These are phyloP conservation scores for Scaptomyza montana DNA, from an alignment of 1,140 invertebrate genomes.

Conservation along the genomic window DNA sequence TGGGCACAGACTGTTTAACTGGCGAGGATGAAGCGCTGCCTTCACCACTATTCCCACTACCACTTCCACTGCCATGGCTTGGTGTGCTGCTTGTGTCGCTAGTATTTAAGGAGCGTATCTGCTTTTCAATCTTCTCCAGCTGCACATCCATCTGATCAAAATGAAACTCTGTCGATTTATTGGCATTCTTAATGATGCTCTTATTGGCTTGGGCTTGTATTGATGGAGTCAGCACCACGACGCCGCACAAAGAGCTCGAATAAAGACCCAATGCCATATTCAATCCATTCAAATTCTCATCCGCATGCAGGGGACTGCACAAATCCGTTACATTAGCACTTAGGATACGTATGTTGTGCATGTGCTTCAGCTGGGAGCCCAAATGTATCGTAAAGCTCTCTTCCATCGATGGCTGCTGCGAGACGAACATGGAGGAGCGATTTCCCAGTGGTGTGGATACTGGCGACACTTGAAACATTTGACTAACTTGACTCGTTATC, in stretches of 20 bases:
- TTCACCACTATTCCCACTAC: slow-evolving; percentile 32
- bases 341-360: slow-evolving; percentile 97
- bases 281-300: slow-evolving; percentile 85
- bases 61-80: slow-evolving; percentile 47
- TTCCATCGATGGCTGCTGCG: slow-evolving; percentile 86
- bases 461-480: slow-evolving; percentile 75
- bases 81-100: slow-evolving; percentile 57
- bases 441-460: slow-evolving; percentile 79
- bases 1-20: slow-evolving; percentile 82
- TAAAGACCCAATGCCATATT: slow-evolving; percentile 97
- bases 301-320: slow-evolving; percentile 87
- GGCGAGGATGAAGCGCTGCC: slow-evolving; percentile 63
- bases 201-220: slow-evolving; percentile 77
- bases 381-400: slow-evolving; percentile 99
- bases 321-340: slow-evolving; percentile 94
- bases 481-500: slow-evolving; percentile 86
- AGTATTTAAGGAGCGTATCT: slow-evolving; percentile 82
- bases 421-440: slow-evolving; percentile 82
- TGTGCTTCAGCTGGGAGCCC: slow-evolving; percentile 98
- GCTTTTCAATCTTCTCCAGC: slow-evolving; percentile 89
- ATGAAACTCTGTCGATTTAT: slow-evolving; percentile 82
- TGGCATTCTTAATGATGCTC: slow-evolving; percentile 79
- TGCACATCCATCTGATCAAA: slow-evolving; percentile 89
- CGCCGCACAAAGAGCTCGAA: slow-evolving; percentile 94
- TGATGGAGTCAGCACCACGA: slow-evolving; percentile 93